Evolutionary conservation across 2,888 invertebrate genomes (phyloP).

Genomic region (Drosophila kanekoi): DNA sequence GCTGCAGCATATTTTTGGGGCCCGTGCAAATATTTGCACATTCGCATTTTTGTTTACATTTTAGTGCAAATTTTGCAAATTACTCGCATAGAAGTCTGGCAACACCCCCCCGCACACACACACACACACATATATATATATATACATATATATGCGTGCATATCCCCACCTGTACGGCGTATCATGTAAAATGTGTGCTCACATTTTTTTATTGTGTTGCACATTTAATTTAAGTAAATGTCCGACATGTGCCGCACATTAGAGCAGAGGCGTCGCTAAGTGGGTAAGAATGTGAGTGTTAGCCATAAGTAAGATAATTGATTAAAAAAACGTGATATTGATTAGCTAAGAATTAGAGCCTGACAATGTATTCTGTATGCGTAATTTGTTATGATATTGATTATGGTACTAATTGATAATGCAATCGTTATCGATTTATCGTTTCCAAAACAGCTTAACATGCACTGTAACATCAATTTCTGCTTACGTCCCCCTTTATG

Average conservation of each 20-base stretch:
- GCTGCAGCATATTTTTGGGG: conserved; percentile 61
- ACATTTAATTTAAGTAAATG: conserved; percentile 61
- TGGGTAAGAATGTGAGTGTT: background rate
- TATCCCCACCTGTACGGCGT: conserved; percentile 15
- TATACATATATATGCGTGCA: background rate
- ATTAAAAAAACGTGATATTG: background rate
- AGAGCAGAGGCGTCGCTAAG: conserved; percentile 19
- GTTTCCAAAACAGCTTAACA: background rate
- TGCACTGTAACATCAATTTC: background rate
- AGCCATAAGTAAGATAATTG: background rate
- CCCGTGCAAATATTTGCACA: conserved; percentile 72
- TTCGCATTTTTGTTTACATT: conserved; percentile 75
- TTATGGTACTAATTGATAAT: background rate
- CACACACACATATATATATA: too few species aligned
- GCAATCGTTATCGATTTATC: background rate
- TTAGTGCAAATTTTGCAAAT: conserved; percentile 76
- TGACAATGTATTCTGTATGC: too few species aligned
- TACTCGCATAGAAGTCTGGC: conserved; percentile 55
- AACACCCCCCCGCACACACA: conserved; percentile 18
- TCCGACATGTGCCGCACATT: conserved; percentile 27
- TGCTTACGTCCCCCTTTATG: background rate
- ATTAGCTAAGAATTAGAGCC: background rate
- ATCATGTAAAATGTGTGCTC: conserved; percentile 27
- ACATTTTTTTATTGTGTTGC: conserved; percentile 32
- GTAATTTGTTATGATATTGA: background rate